A percentile compares a stretch with the other conserved stretches of the same genome.
phyloP scores from a whole-genome alignment of 2,888 invertebrate species.

The Nephrotoma appendiculata region DNA sequence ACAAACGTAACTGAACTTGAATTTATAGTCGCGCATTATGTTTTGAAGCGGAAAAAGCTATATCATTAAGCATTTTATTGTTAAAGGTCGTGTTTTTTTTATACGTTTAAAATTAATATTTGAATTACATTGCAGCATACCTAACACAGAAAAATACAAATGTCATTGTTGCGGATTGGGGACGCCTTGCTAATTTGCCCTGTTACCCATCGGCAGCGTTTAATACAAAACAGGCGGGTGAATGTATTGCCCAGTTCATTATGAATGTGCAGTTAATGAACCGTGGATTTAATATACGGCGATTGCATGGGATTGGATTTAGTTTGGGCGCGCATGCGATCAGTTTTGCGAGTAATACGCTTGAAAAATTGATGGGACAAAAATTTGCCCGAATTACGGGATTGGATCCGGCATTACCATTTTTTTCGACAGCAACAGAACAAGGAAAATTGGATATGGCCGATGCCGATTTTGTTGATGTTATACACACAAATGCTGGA shows the following conservation, averaged over 20 bases:
- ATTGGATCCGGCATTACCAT: slow-evolving; percentile 48
- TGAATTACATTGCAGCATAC: slow-evolving; percentile 21
- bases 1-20: background rate
- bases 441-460: slow-evolving; percentile 35
- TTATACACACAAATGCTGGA: slow-evolving; percentile 42
- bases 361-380: slow-evolving; percentile 21
- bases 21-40: background rate
- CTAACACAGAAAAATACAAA: slow-evolving; percentile 26
- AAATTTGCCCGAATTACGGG: slow-evolving; percentile 34
- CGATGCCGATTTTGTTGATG: slow-evolving; percentile 41
- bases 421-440: slow-evolving; percentile 37
- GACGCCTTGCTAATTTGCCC: slow-evolving; percentile 33
- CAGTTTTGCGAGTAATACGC: slow-evolving; percentile 27
- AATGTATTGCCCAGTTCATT: slow-evolving; percentile 37
- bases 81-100: background rate
- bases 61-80: background rate
- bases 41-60: background rate
- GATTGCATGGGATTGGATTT: slow-evolving; percentile 41
- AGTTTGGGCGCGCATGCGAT: slow-evolving; percentile 42
- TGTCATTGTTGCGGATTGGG: slow-evolving; percentile 41
- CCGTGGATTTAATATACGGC: slow-evolving; percentile 23
- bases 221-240: slow-evolving; percentile 42
- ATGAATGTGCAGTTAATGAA: slow-evolving; percentile 18
- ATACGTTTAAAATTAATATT: background rate
- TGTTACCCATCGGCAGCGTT: slow-evolving; percentile 42